Evolutionary conservation across 2,888 invertebrate species (phyloP), one percentile per base, ranked within the genome.

Genomic region (Glaucopsyche alexis): DNA sequence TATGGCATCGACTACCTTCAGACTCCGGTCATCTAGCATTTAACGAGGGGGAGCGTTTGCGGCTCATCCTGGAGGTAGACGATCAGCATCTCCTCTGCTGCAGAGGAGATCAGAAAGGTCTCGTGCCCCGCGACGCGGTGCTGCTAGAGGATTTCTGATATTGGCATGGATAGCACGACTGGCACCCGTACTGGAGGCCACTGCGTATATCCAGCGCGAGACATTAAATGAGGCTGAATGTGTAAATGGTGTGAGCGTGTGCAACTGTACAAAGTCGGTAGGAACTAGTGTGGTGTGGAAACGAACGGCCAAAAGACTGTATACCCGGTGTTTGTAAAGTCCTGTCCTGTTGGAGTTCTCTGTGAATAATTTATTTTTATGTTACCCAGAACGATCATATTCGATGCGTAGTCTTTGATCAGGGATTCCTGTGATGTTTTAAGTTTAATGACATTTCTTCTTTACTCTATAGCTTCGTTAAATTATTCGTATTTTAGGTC

Each of bases 11-110:
- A 79, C 87, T 96, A 74, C 95, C 96, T n/a, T 95, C 96, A 0
- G 96, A 96, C 82, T 96, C 95, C 71, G 96, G 96, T 13, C 96
- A 96, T 81, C 90, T 96, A 55, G 95, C 96, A 14, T 96, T 96
- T 88, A 96, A 95, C 83, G 96, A 96, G 84, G 96, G 96, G 19
- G 96, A 96, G 83, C 94, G 94, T 65, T 91, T 96, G 69, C 95
- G 95, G 76, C 94, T 96, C 50, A 95, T 96, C 71, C 89, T 96
- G 45, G 96, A 96, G 81, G 96, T 96, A 67, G 96, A 96, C 84
- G 95, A 94, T 81, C 95, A 96, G 80, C 95, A 96, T 94, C 86
- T 96, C 78, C 87, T 96, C 74, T 96, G 96, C 85, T 96, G 96
- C 81, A 91, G 96, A 78, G 96, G 96, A 8, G 95, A 96, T 55